These are phyloP conservation scores for Heliconius nattereri DNA, from an alignment of 1,140 invertebrate species.

Conservation along the genomic window DNA sequence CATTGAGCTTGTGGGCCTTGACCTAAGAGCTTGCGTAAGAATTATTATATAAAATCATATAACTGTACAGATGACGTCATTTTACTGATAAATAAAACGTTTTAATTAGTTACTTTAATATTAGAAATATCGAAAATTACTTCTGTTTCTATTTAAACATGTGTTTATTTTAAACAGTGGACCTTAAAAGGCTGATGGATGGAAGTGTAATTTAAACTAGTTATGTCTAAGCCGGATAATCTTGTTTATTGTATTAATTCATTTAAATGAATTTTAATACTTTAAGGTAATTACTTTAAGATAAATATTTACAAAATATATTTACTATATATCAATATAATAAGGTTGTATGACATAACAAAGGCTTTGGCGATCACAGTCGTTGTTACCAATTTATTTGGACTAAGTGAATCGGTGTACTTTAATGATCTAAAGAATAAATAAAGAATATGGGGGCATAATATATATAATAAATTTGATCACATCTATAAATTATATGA, in stretches of 20 bases:
- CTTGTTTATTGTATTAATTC: no score
- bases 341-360: not conserved
- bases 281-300: not conserved
- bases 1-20: slow-evolving; percentile 33
- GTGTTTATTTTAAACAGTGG: no score
- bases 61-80: not conserved
- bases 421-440: not conserved
- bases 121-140: not conserved
- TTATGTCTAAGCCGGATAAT: no score
- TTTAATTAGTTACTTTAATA: not conserved
- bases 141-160: not conserved
- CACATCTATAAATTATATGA: no score
- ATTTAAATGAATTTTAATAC: no score
- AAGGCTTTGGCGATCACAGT: not conserved
- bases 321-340: not conserved
- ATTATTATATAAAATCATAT: slow-evolving; percentile 27
- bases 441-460: no score
- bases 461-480: no score
- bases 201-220: no score
- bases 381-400: not conserved
- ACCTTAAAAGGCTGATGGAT: no score
- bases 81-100: not conserved
- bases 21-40: slow-evolving; percentile 32
- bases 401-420: not conserved
- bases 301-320: not conserved